These are phyloP conservation scores for Rattus norvegicus DNA, from an alignment of 2,113 vertebrate species.

Conservation along the genomic window GRCr8 NC_086021.1:169310501-169311000, in stretches of 20 bases:
- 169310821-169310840: background rate
- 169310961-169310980: background rate
- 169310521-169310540: background rate
- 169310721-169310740: background rate
- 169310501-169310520: background rate
- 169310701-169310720: background rate
- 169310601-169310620: background rate
- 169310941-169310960: background rate
- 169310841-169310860: background rate
- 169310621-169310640: background rate
- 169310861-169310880: background rate
- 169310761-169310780: background rate
- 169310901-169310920: background rate
- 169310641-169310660: background rate
- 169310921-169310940: fast-evolving
- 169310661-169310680: background rate
- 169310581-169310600: background rate
- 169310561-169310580: background rate
- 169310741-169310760: background rate
- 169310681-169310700: background rate
- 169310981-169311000: background rate
- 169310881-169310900: background rate
- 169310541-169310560: background rate
- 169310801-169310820: background rate
- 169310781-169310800: background rate